Base-by-base conservation (phyloP, 1,140 invertebrate genomes). In the Lepidurus packardi region DNA sequence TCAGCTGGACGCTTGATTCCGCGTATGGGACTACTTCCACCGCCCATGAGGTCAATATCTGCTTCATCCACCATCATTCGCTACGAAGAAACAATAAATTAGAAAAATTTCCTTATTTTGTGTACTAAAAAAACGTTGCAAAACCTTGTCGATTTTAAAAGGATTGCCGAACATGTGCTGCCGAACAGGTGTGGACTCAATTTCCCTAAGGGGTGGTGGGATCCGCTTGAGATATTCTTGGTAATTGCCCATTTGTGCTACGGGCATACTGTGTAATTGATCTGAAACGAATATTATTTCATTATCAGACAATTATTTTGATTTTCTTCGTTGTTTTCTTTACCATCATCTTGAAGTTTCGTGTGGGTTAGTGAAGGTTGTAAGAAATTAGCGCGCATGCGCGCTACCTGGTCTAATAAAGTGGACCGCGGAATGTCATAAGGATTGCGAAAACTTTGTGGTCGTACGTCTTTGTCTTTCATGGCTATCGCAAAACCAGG, bases 111-210 rank as follows among this genome's bases (percentile, higher is more conserved):
- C 9, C 4, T 73, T 80, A 79, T 65, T 34, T 44, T 74, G 11
- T 53, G 73, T 42, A 74, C 16, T 73, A 34, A 42, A 24, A n/a
- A 74, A 42, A 80, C 7, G 24, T 77, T 73, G 45, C 65, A 80
- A 79, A 81, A 87, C 87, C 84, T 96, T 97, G 83, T 97, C 95
- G 83, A 98, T 97, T 87, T 98, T 99, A 84, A 98, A 99, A 7
- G 97, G 97, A 88, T 99, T 99, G 81, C 97, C 97, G 85, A 99
- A 99, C 94, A 98, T 98, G 83, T 98, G 96, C 83, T 98, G 94
- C 53, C 97, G 88, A n/a, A 97, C 94, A 7, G 97, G 97, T 7
- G 92, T 90, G 41, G 93, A 95, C 86, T 99, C 97, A 73, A 99
- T 93, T 87, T 98, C 96, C 73, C 96, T 87, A 43, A 99, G 86